Base-by-base conservation (phyloP, 2,797 vertebrate species). In the Xenops minutus region DNA sequence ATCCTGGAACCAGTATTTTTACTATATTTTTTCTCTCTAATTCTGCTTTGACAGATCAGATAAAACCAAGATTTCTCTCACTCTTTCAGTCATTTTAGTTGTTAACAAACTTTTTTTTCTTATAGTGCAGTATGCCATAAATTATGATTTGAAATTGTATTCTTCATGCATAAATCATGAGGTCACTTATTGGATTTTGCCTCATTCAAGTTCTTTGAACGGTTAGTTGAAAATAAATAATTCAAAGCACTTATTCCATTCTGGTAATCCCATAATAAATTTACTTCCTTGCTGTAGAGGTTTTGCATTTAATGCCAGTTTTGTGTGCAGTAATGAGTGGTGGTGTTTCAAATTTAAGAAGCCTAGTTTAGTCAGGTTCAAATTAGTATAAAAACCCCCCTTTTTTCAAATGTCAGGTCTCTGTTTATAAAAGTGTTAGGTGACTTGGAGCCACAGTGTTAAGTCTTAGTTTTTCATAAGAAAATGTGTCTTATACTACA, bases 141-240 rank as follows among this genome's bases (percentile, higher is more conserved):
- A 91, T 66, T 69, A 54, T 51, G 18, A 15, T 67, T 67, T 89
- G 73, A 73, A 75, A 30, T 30, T 4, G 7, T 36, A 41, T 43
- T 64, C 55, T 71, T 88, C 20, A 55, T 88, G 12, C 44, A 82
- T 94, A 94, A 91, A 85, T 73, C 32, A 82, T 81, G 23, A 49
- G 7, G 64, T 68, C 23, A 18, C 68, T 80, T 88, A 75, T 2
- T 88, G 64, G 64, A 67, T 92, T 92, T 85, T 71, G 30, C 62
- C n/a, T 85, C 39, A 27, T 89, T 83, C n/a, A 80, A 55, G 72
- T 79, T 64, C 27, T 77, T 89, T 88, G 56, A 93, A 75, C 34
- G 54, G 78, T 71, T 82, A 72, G 56, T 44, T 73, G 43, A 56
- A 88, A 89, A 91, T 92, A 89, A 96, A 94, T 95, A 92, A 92